phyloP scores from a whole-genome alignment of 2,113 vertebrate genomes.

The Climacteris rufus region DNA sequence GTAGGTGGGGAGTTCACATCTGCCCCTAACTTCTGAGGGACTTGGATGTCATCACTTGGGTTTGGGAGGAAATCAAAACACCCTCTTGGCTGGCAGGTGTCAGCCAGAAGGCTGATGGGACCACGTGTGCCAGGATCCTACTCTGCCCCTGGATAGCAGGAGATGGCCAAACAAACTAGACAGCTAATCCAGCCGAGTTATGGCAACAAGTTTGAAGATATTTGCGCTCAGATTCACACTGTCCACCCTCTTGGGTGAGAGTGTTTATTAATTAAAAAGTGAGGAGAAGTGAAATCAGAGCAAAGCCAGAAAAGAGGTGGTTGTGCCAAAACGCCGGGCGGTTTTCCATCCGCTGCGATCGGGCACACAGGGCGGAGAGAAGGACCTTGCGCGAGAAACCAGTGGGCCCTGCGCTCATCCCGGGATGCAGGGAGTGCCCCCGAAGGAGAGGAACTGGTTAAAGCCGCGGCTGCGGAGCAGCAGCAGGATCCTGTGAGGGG shows the following conservation, averaged over 20 bases:
- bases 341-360: not conserved
- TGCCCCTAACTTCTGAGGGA: not conserved
- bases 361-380: not conserved
- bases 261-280: slow-evolving; percentile 44
- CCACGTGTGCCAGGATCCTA: not conserved
- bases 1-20: not conserved
- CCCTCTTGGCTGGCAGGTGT: not conserved
- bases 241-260: slow-evolving; percentile 16
- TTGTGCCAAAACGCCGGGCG: not conserved
- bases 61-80: not conserved
- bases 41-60: rapidly evolving
- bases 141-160: not conserved
- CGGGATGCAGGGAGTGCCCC: not conserved
- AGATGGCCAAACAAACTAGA: slow-evolving; percentile 39
- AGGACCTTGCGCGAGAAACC: rapidly evolving
- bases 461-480: not conserved
- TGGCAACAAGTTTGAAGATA: slow-evolving; percentile 59
- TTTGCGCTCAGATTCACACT: slow-evolving; percentile 41
- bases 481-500: slow-evolving; percentile 56
- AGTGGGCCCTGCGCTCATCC: rapidly evolving
- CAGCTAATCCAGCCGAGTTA: slow-evolving; percentile 66
- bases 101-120: not conserved
- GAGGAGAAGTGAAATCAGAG: not conserved
- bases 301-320: not conserved
- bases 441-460: slow-evolving; percentile 54